These are phyloP conservation scores for Serrognathus titanus DNA, from an alignment of 2,888 invertebrate genomes.

Conservation along the genomic window DNA sequence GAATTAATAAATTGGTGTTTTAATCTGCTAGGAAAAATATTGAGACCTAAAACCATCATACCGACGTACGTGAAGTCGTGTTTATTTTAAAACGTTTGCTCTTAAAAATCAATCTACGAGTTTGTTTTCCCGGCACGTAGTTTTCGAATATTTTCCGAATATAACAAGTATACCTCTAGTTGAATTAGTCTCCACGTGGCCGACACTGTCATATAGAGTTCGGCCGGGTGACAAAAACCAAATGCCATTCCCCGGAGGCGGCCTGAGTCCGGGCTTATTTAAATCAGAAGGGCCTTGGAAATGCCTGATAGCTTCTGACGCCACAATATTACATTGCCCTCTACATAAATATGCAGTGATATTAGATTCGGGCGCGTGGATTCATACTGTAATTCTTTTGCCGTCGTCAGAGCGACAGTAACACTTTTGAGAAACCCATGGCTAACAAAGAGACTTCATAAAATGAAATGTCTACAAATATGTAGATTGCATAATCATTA, in stretches of 20 bases:
- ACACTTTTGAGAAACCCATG: constrained; percentile 8
- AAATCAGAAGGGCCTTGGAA: constrained; percentile 48
- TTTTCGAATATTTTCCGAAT: background rate
- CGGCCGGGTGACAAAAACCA: constrained; percentile 48
- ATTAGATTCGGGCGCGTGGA: constrained; percentile 16
- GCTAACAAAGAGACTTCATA: background rate
- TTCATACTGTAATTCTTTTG: constrained; percentile 16
- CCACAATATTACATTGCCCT: constrained; percentile 46
- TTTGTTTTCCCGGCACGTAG: too few species aligned
- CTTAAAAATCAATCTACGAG: too few species aligned
- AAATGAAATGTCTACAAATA: too few species aligned
- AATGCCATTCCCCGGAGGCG: constrained; percentile 46
- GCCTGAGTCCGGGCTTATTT: constrained; percentile 48
- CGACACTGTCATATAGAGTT: constrained; percentile 48
- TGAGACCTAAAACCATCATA: too few species aligned
- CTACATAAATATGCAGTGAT: constrained; percentile 41
- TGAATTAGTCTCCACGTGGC: constrained; percentile 40
- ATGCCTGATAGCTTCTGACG: constrained; percentile 50
- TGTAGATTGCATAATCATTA: too few species aligned
- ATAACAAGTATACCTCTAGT: constrained; percentile 36
- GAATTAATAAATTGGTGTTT: too few species aligned
- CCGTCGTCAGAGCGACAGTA: constrained; percentile 7
- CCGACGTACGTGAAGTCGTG: too few species aligned
- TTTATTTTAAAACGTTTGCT: too few species aligned
- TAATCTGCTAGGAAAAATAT: too few species aligned